phyloP scores from a whole-genome alignment of 2,113 vertebrate genomes.

The Siniperca chuatsi region DNA sequence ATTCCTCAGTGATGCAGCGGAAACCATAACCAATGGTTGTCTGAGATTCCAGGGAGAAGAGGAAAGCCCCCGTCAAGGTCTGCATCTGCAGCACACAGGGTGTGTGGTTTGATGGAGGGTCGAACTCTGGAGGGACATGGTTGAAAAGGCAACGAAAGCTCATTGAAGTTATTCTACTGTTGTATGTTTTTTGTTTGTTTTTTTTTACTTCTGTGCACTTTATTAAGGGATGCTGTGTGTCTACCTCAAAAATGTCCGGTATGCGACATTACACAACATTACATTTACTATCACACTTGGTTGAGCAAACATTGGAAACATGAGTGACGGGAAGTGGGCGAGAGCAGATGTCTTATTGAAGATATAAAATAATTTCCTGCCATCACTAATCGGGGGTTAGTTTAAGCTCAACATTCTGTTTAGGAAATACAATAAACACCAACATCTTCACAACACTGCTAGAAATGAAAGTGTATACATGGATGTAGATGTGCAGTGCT shows the following conservation, averaged over 20 bases:
- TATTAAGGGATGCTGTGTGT: background rate
- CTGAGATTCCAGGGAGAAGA: conserved; percentile 97
- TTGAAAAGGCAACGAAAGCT: background rate
- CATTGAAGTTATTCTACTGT: background rate
- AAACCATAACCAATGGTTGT: conserved; percentile 98
- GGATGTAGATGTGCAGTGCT: background rate
- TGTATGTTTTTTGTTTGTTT: background rate
- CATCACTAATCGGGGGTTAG: background rate
- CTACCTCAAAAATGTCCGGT: background rate
- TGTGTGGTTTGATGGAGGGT: conserved; percentile 94
- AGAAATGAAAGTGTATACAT: background rate
- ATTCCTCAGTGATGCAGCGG: conserved; percentile 97
- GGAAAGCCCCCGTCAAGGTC: conserved; percentile 93
- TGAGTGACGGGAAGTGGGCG: background rate
- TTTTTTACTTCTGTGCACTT: background rate
- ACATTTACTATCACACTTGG: background rate
- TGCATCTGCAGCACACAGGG: conserved; percentile 97
- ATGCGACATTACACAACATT: background rate
- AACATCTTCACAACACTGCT: background rate
- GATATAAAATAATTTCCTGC: background rate
- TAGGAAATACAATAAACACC: background rate
- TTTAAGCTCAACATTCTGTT: background rate
- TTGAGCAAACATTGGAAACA: background rate
- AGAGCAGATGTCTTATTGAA: background rate
- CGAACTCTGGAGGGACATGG: conserved; percentile 77